Conservation (phyloP, 2,113 vertebrate genomes). For the Ceyx cyanopectus region DNA sequence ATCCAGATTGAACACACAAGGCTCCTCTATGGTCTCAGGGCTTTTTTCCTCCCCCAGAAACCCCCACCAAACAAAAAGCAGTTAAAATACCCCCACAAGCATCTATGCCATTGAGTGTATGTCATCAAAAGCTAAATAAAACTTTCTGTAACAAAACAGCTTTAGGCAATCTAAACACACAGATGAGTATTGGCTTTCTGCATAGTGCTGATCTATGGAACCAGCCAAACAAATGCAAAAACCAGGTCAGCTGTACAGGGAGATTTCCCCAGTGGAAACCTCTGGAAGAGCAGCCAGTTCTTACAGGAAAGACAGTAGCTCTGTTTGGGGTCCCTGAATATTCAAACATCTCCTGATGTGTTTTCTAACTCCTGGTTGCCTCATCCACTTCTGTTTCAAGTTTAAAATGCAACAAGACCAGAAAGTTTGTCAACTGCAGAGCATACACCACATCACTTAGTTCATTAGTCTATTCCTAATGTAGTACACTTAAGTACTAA, state of each 20-base stretch:
- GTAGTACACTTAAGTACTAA: not conserved
- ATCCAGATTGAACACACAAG: slow-evolving; percentile 9
- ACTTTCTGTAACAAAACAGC: not conserved
- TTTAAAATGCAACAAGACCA: not conserved
- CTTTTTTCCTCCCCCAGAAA: not conserved
- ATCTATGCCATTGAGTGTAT: not conserved
- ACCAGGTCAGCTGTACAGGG: not conserved
- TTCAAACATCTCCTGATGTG: not conserved
- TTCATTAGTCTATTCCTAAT: accelerated
- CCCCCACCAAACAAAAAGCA: not conserved
- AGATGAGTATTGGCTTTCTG: not conserved
- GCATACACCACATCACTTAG: not conserved
- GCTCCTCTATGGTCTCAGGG: not conserved
- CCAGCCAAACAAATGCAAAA: not conserved
- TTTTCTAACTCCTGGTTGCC: not conserved
- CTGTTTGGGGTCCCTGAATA: not conserved
- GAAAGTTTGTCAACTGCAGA: not conserved
- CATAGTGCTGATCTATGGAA: not conserved
- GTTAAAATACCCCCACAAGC: not conserved
- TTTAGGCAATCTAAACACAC: not conserved
- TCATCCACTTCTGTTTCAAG: not conserved
- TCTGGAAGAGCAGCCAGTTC: not conserved
- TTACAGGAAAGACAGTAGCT: not conserved
- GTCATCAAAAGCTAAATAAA: not conserved
- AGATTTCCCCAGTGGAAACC: not conserved